A percentile compares a stretch with the other conserved stretches of the same genome.
These are phyloP conservation scores for Piprites chloris DNA, from an alignment of 2,113 vertebrate genomes.

Conservation along the genomic window DNA sequence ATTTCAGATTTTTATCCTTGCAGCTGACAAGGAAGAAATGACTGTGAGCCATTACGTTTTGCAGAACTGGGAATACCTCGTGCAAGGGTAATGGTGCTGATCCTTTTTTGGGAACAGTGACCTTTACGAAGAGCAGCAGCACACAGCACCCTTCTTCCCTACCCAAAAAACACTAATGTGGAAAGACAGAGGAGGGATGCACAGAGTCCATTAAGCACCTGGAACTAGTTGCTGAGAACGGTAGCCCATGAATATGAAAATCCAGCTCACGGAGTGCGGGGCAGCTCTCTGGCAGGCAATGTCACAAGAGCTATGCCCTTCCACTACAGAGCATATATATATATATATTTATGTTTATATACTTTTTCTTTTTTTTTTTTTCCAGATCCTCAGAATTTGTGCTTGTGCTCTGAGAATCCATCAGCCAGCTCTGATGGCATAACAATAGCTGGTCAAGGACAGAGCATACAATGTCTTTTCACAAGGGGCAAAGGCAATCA, in stretches of 20 bases:
- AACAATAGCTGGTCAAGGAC: conserved; percentile 66
- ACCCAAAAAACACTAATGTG: background rate
- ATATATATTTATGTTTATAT: background rate
- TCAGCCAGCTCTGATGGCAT: conserved; percentile 37
- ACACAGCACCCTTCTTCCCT: background rate
- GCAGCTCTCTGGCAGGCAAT: background rate
- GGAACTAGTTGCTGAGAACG: background rate
- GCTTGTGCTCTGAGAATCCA: conserved; percentile 15
- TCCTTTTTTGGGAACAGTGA: background rate
- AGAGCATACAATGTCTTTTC: conserved; percentile 51
- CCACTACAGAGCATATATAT: background rate
- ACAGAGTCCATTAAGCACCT: background rate
- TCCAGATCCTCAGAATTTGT: background rate
- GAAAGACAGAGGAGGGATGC: background rate
- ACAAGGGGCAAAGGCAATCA: conserved; percentile 63
- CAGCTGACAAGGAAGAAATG: background rate
- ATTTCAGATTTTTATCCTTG: background rate
- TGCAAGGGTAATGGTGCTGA: background rate
- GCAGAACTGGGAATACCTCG: background rate
- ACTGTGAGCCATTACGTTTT: background rate
- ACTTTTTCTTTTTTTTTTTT: background rate
- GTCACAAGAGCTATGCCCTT: background rate
- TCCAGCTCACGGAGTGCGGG: background rate
- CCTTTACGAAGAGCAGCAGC: background rate
- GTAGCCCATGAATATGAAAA: background rate